Base-by-base conservation (phyloP, 2,888 invertebrate species). In the Belgica antarctica region DNA sequence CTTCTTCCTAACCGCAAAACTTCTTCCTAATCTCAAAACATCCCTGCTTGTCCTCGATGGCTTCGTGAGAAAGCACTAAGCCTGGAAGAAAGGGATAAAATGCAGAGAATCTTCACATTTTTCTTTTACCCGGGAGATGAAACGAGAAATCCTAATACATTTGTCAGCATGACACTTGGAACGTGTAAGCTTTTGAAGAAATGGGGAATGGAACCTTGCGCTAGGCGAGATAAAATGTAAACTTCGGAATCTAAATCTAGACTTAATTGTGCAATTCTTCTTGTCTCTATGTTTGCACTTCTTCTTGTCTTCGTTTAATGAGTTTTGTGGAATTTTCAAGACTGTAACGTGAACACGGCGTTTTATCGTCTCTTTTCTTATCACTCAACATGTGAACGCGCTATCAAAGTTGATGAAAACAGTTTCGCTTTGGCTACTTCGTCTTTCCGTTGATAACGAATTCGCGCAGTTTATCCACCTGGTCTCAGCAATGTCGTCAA, bases 251-350 rank as follows among this genome's bases (percentile, higher is more conserved):
- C 41, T 41, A 41, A 41, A 41, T 41, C 10, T 41, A 2, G 10
- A 10, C 4, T 41, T 41, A 41, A 41, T 41, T 41, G 41, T 10
- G 41, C 41, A 41, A 41, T 41, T 41, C 10, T n/a, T 41, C n/a
- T n/a, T n/a, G n/a, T n/a, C n/a, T n/a, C n/a, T n/a, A n/a, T n/a
- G n/a, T n/a, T n/a, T n/a, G n/a, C n/a, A n/a, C n/a, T n/a, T n/a
- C 41, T 2, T 41, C 41, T 34, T 34, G 41, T n/a, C 41, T 41
- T 41, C 41, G 15, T n/a, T n/a, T n/a, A 34, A 41, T 41, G 12
- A 41, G 2, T 41, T 41, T 41, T 41, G 41, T 41, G 41, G 41
- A 41, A 41, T 41, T 41, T 41, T n/a, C n/a, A 41, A 12, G 41
- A 41, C 41, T n/a, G 5, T n/a, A 41, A 41, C 41, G 41, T 41